phyloP scores from a whole-genome alignment of 2,797 vertebrate species.

The Staurois parvus region DNA sequence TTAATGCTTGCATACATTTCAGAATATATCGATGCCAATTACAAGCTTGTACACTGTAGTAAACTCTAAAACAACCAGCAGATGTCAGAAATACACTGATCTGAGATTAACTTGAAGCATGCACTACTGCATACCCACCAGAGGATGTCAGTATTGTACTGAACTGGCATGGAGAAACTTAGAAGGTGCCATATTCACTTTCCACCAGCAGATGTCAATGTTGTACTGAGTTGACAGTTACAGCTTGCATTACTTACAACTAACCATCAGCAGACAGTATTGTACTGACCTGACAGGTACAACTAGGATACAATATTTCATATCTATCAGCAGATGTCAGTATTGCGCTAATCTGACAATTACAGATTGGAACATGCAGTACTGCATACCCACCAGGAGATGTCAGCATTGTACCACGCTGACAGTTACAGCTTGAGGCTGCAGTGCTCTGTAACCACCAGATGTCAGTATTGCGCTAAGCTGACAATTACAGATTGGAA shows the following conservation, averaged over 20 bases:
- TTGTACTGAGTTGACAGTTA: not conserved
- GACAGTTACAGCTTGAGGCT: too few species aligned
- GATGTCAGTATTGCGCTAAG: too few species aligned
- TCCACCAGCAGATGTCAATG: not conserved
- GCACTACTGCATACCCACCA: not conserved
- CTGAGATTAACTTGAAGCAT: not conserved
- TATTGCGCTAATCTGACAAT: not conserved
- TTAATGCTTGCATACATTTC: too few species aligned
- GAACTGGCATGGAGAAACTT: not conserved
- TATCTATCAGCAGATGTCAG: not conserved
- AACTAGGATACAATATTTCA: too few species aligned
- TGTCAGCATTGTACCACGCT: not conserved
- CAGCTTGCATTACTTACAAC: too few species aligned
- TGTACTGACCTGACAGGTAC: too few species aligned
- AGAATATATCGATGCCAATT: too few species aligned
- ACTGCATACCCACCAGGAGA: not conserved
- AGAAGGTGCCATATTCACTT: not conserved
- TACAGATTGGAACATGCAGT: not conserved
- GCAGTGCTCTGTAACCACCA: too few species aligned
- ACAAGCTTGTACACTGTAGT: not conserved
- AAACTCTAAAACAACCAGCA: not conserved
- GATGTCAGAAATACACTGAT: not conserved
- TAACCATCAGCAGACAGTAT: too few species aligned
- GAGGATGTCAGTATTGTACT: not conserved
- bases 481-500: too few species aligned